phyloP scores from a whole-genome alignment of 2,888 invertebrate genomes.

The Microplitis deprimator region DNA sequence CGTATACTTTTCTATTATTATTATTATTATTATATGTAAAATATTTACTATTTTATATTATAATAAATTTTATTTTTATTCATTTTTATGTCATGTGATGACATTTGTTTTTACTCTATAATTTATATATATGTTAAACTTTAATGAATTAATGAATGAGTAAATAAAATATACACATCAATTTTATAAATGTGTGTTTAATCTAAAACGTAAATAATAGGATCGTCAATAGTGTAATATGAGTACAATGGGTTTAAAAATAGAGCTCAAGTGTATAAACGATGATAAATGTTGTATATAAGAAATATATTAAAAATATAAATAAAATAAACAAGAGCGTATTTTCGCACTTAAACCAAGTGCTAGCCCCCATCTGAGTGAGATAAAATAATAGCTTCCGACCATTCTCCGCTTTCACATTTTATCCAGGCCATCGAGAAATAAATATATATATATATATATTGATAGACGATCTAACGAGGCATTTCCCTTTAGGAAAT shows the following conservation, averaged over 20 bases:
- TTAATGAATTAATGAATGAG: background rate
- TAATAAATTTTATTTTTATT: background rate
- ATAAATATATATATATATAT: slow-evolving; percentile 2
- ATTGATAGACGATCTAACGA: slow-evolving; percentile 44
- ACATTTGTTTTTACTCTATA: background rate
- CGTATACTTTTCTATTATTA: background rate
- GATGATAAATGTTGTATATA: background rate
- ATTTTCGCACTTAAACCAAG: slow-evolving; percentile 32
- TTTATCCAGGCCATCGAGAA: slow-evolving; percentile 44
- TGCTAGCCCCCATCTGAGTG: slow-evolving; percentile 28
- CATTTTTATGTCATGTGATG: background rate
- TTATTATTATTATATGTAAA: background rate
- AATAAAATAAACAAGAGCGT: slow-evolving; percentile 24
- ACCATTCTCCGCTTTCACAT: slow-evolving; percentile 45
- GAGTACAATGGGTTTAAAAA: background rate
- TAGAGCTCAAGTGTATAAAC: background rate
- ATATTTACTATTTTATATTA: background rate
- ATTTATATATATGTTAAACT: background rate
- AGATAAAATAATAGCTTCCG: slow-evolving; percentile 41
- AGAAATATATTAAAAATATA: background rate
- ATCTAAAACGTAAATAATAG: background rate
- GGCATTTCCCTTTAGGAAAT: slow-evolving; percentile 44
- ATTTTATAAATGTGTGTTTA: background rate
- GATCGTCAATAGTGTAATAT: background rate
- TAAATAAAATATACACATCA: background rate